These are phyloP conservation scores for Agrypnus murinus DNA, from an alignment of 2,888 invertebrate genomes.

Conservation along the genomic window DNA sequence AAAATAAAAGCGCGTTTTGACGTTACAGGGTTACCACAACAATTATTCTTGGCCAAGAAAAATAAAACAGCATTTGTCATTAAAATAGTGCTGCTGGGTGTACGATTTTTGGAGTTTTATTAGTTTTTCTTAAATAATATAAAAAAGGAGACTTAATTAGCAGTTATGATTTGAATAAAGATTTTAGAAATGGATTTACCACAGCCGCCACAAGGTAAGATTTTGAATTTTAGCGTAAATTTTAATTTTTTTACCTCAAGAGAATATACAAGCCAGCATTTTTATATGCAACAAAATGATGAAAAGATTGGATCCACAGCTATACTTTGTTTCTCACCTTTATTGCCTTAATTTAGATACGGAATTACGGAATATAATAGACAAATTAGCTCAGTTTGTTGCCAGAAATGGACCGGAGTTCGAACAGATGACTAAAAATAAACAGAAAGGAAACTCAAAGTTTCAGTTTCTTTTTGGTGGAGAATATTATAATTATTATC, in stretches of 20 bases:
- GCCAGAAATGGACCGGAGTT: constrained; percentile 99
- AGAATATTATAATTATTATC: constrained; percentile 96
- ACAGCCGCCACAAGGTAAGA: constrained; percentile 78
- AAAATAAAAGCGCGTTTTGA: no score
- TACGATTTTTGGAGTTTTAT: no score
- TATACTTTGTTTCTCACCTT: constrained; percentile 32
- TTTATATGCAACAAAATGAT: neutral
- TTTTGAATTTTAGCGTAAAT: neutral
- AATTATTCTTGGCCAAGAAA: no score
- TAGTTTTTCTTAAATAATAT: no score
- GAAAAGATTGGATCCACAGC: constrained; percentile 7
- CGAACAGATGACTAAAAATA: constrained; percentile 98
- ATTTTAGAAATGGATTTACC: constrained; percentile 70
- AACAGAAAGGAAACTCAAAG: constrained; percentile 98
- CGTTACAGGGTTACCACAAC: no score
- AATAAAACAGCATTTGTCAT: no score
- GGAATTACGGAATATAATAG: constrained; percentile 97
- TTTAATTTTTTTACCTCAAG: neutral
- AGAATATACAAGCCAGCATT: constrained; percentile 52
- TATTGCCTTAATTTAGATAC: constrained; percentile 79
- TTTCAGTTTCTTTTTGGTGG: constrained; percentile 98
- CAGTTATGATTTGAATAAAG: constrained; percentile 12
- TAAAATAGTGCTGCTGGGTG: no score
- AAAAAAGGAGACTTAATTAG: no score
- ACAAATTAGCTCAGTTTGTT: constrained; percentile 98